Percentiles rank a stretch among this genome's conserved stretches.
These are phyloP conservation scores for Diprion similis DNA, from an alignment of 1,140 invertebrate species.

Conservation along the genomic window DNA sequence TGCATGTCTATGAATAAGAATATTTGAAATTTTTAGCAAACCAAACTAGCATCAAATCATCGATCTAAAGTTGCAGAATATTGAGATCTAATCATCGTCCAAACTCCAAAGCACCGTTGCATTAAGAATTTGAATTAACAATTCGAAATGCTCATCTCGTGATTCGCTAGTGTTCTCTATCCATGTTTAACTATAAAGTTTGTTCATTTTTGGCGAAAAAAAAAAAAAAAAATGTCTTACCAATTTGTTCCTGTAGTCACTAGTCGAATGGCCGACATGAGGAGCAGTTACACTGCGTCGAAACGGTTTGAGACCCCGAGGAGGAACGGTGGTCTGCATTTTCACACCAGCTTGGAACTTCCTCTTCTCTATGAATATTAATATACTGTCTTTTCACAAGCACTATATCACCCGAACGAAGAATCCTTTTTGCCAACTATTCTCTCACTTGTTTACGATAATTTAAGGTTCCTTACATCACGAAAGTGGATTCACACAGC, in stretches of 20 bases:
- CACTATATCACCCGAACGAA: background rate
- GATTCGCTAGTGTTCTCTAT: background rate
- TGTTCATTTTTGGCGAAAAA: background rate
- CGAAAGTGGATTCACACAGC: too few species aligned
- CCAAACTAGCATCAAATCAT: too few species aligned
- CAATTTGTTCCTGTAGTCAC: slow-evolving; percentile 48
- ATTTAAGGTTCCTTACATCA: too few species aligned
- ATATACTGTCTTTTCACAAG: background rate
- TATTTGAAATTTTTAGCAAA: too few species aligned
- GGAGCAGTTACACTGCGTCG: slow-evolving; percentile 35
- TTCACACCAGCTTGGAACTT: slow-evolving; percentile 3
- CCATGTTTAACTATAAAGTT: background rate
- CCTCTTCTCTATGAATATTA: background rate
- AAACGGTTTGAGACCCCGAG: slow-evolving; percentile 39
- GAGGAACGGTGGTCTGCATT: slow-evolving; percentile 46
- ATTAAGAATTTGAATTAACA: too few species aligned
- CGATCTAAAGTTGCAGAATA: too few species aligned
- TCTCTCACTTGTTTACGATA: too few species aligned
- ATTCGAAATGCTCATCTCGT: too few species aligned
- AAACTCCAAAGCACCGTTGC: too few species aligned
- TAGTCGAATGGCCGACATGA: slow-evolving; percentile 17
- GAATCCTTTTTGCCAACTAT: too few species aligned
- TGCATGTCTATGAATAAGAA: too few species aligned
- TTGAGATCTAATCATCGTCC: too few species aligned
- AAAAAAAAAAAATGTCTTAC: slow-evolving; percentile 32